Conservation (phyloP, 2,888 invertebrate genomes). For the Andrena hattorfiana region DNA sequence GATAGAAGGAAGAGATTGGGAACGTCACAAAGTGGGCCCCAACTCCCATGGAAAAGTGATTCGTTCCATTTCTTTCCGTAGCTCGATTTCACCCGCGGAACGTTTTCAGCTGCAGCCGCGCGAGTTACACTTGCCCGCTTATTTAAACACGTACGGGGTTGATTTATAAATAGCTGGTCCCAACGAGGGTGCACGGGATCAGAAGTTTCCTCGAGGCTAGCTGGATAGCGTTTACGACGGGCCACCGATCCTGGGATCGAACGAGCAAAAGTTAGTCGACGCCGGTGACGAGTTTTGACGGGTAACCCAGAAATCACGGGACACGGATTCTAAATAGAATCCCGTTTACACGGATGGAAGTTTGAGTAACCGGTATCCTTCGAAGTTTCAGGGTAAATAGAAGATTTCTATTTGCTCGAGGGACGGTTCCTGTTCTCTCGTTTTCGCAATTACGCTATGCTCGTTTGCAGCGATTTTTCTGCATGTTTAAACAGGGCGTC, state of each 20-base stretch:
- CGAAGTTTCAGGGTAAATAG: conserved; percentile 26
- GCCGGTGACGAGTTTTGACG: background rate
- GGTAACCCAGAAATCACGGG: conserved; percentile 25
- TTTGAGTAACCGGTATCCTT: conserved; percentile 31
- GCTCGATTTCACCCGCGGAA: too few relatives aligned
- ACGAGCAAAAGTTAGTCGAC: background rate
- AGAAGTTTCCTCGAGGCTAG: background rate
- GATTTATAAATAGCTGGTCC: conserved; percentile 27
- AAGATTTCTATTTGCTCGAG: conserved; percentile 39
- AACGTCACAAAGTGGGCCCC: too few relatives aligned
- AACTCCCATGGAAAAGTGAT: too few relatives aligned
- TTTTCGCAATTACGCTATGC: background rate
- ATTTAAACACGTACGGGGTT: background rate
- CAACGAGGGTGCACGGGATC: background rate
- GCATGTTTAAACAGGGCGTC: background rate
- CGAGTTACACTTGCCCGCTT: background rate
- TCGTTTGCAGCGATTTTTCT: background rate
- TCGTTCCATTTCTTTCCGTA: too few relatives aligned
- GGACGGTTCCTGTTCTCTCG: background rate
- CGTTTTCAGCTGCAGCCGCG: too few relatives aligned
- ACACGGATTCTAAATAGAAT: conserved; percentile 18
- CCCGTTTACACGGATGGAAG: conserved; percentile 13
- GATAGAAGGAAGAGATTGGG: background rate
- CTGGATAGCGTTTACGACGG: background rate
- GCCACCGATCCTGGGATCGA: background rate